phyloP scores from a whole-genome alignment of 2,797 vertebrate species.

The Scolopax rusticola region DNA sequence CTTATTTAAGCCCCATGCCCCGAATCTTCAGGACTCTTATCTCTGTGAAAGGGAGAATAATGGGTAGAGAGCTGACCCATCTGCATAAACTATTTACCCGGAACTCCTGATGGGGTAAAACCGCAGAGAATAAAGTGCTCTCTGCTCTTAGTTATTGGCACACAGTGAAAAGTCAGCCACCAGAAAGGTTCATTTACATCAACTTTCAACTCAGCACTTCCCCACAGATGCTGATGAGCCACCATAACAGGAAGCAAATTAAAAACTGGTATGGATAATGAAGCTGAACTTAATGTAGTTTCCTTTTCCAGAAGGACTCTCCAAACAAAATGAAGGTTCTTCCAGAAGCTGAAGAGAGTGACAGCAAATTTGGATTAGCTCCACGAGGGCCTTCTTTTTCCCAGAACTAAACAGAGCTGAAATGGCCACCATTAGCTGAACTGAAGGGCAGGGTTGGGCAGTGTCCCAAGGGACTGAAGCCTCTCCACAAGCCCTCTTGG shows the following conservation, averaged over 20 bases:
- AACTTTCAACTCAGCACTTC: not conserved
- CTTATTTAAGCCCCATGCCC: not conserved
- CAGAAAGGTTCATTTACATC: not conserved
- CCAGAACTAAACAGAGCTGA: not conserved
- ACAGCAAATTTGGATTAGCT: not conserved
- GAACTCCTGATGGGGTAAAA: not conserved
- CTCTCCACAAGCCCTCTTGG: not conserved
- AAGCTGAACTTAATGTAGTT: not conserved
- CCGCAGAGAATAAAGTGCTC: not conserved
- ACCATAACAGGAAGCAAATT: not conserved
- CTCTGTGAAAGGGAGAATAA: not conserved
- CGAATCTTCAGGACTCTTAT: not conserved
- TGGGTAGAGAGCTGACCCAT: not conserved
- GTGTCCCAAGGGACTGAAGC: not conserved
- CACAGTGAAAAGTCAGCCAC: not conserved
- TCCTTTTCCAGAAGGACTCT: not conserved
- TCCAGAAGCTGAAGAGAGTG: not conserved
- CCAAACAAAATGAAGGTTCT: not conserved
- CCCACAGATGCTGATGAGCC: not conserved
- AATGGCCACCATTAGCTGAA: rapidly evolving
- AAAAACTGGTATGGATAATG: not conserved
- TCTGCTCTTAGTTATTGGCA: constrained; percentile 1
- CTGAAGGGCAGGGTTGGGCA: not conserved
- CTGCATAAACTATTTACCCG: constrained; percentile 28
- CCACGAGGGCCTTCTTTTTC: not conserved